Evolutionary conservation across 2,888 invertebrate species (phyloP), one percentile per base, ranked within the genome.

Genomic region (Tanytarsus gracilentus): DNA sequence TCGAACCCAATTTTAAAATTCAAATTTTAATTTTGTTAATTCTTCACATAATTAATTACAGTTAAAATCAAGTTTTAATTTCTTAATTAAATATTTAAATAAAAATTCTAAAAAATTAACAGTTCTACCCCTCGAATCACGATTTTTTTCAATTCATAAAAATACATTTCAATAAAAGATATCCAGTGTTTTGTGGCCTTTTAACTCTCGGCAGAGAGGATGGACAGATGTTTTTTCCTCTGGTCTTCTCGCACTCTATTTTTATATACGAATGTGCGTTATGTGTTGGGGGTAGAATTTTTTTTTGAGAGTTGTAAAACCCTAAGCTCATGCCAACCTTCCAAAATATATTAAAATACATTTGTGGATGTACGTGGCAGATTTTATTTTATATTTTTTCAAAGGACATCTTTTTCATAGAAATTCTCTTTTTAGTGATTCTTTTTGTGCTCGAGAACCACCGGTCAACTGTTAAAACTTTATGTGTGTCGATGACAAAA

Each of bases 151-250:
- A n/a, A n/a, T n/a, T n/a, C n/a, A n/a, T 14, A 36, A 36, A 36
- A 44, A 44, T 40, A 21, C 33, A 33, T 33, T 33, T 33, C 33
- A 33, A 44, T 44, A 23, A 44, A 44, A 44, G 44, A 40, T 44
- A 36, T 53, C 53, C 53, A 53, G 7, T 29, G 53, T 29, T 53
- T 26, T 53, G 53, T 53, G 53, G 53, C 53, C 53, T 53, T 53
- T 53, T 53, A 53, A 53, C 53, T 53, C 53, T 53, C 53, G 36
- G 53, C 53, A 21, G 11, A 44, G 18, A 49, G 33, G 53, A 53
- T 53, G 53, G 53, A 53, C 53, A 53, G 53, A 53, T 53, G 53
- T 53, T 53, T 53, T 51, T 27, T 53, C 25, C 53, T 9, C 36
- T 53, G 33, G 53, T 33, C 36, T 25, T 29, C 25, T n/a, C n/a